A percentile compares a stretch with the other conserved stretches of the same genome.
phyloP scores from a whole-genome alignment of 1,140 invertebrate species.

The Euschistus heros region DNA sequence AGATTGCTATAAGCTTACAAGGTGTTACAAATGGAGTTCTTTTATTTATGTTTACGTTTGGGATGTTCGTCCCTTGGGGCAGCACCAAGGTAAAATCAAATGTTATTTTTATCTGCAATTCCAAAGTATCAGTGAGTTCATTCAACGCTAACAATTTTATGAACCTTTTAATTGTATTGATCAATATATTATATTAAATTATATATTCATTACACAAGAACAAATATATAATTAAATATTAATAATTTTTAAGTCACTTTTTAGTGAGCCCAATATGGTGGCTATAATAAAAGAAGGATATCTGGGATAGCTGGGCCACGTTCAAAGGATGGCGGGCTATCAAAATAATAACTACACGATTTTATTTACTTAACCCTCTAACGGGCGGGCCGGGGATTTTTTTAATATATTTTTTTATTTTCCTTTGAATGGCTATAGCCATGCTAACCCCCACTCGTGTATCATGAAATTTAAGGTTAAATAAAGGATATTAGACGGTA shows the following conservation, averaged over 20 bases:
- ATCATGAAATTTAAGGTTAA: too few relatives aligned
- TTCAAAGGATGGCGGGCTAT: too few relatives aligned
- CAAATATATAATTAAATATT: too few relatives aligned
- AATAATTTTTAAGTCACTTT: neutral
- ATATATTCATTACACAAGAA: neutral
- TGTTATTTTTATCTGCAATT: neutral
- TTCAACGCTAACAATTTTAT: neutral
- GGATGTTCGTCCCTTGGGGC: constrained; percentile 61
- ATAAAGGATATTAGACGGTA: too few relatives aligned
- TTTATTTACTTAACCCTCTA: too few relatives aligned
- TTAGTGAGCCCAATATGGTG: neutral
- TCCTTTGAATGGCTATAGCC: too few relatives aligned
- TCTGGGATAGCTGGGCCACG: too few relatives aligned
- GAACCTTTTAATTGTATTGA: neutral
- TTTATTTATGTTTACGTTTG: constrained; percentile 63
- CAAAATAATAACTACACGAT: too few relatives aligned
- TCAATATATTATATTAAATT: neutral
- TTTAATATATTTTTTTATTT: too few relatives aligned
- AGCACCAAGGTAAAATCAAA: constrained; percentile 39
- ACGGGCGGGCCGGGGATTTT: too few relatives aligned
- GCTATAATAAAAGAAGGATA: too few relatives aligned
- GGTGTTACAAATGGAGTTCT: constrained; percentile 61
- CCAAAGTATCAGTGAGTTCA: neutral
- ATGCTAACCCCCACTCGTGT: too few relatives aligned
- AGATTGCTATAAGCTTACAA: constrained; percentile 50